Evolutionary conservation across 1,140 invertebrate genomes (phyloP).

Genomic region (Phortica variegata): DNA sequence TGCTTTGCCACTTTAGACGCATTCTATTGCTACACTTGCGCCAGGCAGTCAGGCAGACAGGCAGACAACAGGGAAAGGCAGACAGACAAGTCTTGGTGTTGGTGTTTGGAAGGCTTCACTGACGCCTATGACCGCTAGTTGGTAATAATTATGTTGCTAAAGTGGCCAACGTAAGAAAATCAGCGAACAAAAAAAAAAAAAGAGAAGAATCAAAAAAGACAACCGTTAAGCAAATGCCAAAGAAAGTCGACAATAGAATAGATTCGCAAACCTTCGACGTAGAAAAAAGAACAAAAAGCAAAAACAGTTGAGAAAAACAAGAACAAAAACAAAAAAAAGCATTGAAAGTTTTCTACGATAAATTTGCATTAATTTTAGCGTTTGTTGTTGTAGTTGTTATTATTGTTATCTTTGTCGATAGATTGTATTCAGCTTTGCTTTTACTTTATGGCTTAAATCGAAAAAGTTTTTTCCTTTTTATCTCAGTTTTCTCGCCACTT

Average conservation of each 20-base stretch:
- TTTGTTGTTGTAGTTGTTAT: background rate
- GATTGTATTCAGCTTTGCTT: background rate
- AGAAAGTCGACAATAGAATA: too few species aligned
- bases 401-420: background rate
- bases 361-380: slow-evolving; percentile 46
- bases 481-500: slow-evolving; percentile 5
- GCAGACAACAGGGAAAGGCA: too few species aligned
- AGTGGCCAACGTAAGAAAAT: too few species aligned
- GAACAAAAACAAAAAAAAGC: slow-evolving; percentile 7
- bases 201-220: too few species aligned
- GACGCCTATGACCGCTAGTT: slow-evolving; percentile 16
- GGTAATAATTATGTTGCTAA: slow-evolving; percentile 36
- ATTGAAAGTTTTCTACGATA: slow-evolving; percentile 47
- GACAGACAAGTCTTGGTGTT: too few species aligned
- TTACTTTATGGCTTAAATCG: slow-evolving; percentile 36
- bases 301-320: slow-evolving; percentile 16
- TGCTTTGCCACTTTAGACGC: background rate
- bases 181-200: too few species aligned
- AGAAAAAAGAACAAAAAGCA: too few species aligned
- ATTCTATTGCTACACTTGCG: too few species aligned
- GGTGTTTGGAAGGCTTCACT: slow-evolving; percentile 1
- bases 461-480: slow-evolving; percentile 38
- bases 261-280: too few species aligned
- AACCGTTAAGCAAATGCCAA: too few species aligned
- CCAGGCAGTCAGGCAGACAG: too few species aligned